Base-by-base conservation (phyloP, 2,797 vertebrate genomes). In the Oophaga sylvatica region DNA sequence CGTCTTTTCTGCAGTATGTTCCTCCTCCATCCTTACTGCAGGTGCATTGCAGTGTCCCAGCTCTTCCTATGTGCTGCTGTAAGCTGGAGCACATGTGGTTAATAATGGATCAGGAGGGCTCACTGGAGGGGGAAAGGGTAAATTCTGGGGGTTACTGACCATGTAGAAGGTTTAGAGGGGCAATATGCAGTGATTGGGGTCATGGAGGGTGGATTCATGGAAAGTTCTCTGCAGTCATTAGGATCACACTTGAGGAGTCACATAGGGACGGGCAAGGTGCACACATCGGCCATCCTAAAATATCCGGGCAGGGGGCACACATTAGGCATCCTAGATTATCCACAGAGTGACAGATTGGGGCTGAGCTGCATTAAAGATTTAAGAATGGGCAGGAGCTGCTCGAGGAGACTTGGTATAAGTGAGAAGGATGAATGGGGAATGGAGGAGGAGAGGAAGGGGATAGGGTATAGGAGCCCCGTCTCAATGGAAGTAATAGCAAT, bases 1-100 rank as follows among this genome's bases (percentile, higher is more conserved):
- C 29, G 2, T 20, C 20, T 53, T 67, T 26, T 73, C 83, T 81
- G 87, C 87, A 88, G 78, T 59, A 67, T 57, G 78, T 31, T 26
- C 73, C 59, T 29, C 20, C 87, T 41, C 22, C 67, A 56, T 59
- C 68, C 73, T 26, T 68, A 88, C 78, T 88, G 87, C 83, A 88
- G 87, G 87, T 88, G 87, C 87, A 88, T 81, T 88, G 87, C 87
- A 85, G 87, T 81, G 77, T 81, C 68, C 80, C 77, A 31, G 77
- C 63, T 22, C 10, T 17, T 35, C 75, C 87, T 29, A 41, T 35
- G 22, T 20, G 9, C 2, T 63, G 68, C 78, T 29, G 57, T 76
- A 80, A 15, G 9, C n/a, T 63, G 76, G 48, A 59, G 71, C 60
- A 41, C 76, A 26, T 1, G 62, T 67, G 87, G 77, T 80, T 84